phyloP scores from a whole-genome alignment of 2,888 invertebrate genomes.

The Eupithecia subumbrata region DNA sequence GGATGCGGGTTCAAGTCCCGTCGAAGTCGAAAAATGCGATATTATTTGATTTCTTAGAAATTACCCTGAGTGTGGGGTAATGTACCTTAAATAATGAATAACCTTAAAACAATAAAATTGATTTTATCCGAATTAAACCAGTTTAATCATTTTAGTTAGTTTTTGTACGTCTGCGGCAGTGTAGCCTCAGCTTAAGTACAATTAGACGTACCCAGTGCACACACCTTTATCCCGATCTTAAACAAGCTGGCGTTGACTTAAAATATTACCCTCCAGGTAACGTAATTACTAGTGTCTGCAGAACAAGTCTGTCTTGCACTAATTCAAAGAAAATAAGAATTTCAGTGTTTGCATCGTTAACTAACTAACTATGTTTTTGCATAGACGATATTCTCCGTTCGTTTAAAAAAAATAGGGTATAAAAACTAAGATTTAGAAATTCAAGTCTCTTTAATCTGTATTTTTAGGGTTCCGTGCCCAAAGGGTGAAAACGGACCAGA shows the following conservation, averaged over 20 bases:
- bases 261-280: constrained; percentile 23
- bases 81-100: no score
- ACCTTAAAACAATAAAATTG: no score
- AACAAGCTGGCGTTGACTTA: constrained; percentile 23
- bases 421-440: background rate
- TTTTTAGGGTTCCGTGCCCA: no score
- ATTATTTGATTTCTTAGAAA: no score
- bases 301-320: background rate
- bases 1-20: no score
- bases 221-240: constrained; percentile 7
- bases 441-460: no score
- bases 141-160: background rate
- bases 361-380: background rate
- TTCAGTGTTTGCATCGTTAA: constrained; percentile 8
- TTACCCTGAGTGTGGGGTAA: no score
- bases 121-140: no score
- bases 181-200: background rate
- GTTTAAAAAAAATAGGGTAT: background rate
- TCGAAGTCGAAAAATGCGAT: no score
- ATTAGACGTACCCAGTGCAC: background rate
- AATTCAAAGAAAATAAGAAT: constrained; percentile 3
- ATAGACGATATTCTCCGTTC: background rate
- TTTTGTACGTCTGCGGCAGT: background rate
- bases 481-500: no score
- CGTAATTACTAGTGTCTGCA: constrained; percentile 23